Conservation (phyloP, 2,113 vertebrate species). For the Percopsis transmontana region DNA sequence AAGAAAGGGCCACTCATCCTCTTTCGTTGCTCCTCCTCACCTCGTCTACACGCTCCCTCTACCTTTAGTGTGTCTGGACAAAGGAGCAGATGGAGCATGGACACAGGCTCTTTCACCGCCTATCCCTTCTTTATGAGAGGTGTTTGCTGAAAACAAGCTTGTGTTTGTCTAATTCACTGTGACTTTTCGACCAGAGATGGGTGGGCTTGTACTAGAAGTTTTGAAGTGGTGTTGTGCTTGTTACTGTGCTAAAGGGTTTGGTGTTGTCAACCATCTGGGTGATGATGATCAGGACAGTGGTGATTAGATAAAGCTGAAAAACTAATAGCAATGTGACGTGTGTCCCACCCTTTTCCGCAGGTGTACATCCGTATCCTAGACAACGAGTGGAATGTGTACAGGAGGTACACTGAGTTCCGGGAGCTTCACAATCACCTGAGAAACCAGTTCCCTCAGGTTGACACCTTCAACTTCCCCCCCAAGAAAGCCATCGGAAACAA, state of each 20-base stretch:
- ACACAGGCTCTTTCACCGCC: too few species aligned
- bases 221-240: too few species aligned
- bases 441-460: slow-evolving; percentile 87
- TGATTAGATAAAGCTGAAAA: not conserved
- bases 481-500: slow-evolving; percentile 99
- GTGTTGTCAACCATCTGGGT: not conserved
- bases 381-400: slow-evolving; percentile 97
- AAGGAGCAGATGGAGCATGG: slow-evolving; percentile 68
- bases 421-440: slow-evolving; percentile 88
- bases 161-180: too few species aligned
- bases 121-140: too few species aligned
- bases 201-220: not conserved
- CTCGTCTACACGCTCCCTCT: slow-evolving; percentile 24
- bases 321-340: not conserved
- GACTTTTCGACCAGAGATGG: too few species aligned
- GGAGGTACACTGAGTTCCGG: slow-evolving; percentile 93
- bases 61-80: slow-evolving; percentile 64
- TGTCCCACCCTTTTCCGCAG: slow-evolving; percentile 62
- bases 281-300: not conserved
- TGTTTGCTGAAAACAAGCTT: too few species aligned
- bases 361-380: slow-evolving; percentile 97
- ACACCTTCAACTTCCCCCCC: slow-evolving; percentile 91
- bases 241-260: not conserved
- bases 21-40: slow-evolving; percentile 32
- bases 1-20: slow-evolving; percentile 56